Percentiles rank a stretch among this genome's conserved stretches.
phyloP scores from a whole-genome alignment of 2,888 invertebrate genomes.

The Drosophila histrio region DNA sequence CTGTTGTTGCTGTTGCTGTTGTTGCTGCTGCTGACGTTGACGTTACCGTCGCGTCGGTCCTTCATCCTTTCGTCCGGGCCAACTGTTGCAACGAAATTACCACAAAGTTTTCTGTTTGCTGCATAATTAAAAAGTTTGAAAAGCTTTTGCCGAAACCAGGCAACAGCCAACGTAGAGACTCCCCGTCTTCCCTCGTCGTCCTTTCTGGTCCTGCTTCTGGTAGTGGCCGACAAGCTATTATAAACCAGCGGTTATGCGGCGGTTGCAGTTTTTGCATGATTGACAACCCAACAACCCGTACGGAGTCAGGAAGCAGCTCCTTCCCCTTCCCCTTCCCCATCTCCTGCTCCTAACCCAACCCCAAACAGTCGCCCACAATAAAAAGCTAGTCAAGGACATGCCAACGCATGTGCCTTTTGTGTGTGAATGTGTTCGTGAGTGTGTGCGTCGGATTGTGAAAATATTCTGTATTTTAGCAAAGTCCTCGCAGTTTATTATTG shows the following conservation, averaged over 20 bases:
- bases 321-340: background rate
- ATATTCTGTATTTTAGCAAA: conserved; percentile 38
- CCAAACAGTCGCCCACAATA: conserved; percentile 28
- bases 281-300: conserved; percentile 70
- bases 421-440: conserved; percentile 10
- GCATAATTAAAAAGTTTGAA: conserved; percentile 80
- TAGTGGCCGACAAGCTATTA: conserved; percentile 61
- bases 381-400: conserved; percentile 67
- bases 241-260: conserved; percentile 71
- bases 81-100: conserved; percentile 79
- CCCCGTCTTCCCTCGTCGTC: background rate
- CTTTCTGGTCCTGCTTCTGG: conserved; percentile 3
- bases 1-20: background rate
- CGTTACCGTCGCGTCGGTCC: conserved; percentile 45
- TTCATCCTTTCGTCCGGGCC: conserved; percentile 56
- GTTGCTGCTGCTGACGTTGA: conserved; percentile 27
- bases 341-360: background rate
- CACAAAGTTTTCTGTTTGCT: conserved; percentile 79
- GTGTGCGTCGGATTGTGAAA: conserved; percentile 14
- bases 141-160: conserved; percentile 78
- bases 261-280: conserved; percentile 79
- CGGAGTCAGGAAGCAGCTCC: conserved; percentile 44
- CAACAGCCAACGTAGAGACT: conserved; percentile 50
- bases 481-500: conserved; percentile 16
- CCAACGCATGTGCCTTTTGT: conserved; percentile 45